These are phyloP conservation scores for Cerceris rybyensis DNA, from an alignment of 2,888 invertebrate species.

Conservation along the genomic window DNA sequence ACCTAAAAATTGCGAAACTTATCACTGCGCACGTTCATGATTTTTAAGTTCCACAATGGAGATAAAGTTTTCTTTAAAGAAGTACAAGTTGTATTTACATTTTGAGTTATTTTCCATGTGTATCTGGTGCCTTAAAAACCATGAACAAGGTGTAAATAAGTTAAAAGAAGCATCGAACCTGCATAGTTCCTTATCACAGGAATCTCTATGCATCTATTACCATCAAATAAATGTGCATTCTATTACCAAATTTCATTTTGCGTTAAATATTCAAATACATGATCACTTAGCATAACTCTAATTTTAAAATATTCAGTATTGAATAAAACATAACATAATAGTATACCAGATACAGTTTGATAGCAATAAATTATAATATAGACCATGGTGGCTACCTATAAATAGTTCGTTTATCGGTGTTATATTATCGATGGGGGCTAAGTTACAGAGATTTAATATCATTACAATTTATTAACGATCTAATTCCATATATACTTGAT, in stretches of 20 bases:
- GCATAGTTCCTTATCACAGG: conserved; percentile 52
- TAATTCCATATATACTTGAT: conserved; percentile 21
- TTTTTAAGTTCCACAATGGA: conserved; percentile 62
- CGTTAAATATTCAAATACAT: conserved; percentile 41
- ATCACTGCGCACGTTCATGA: conserved; percentile 58
- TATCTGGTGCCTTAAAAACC: conserved; percentile 70
- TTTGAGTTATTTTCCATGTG: conserved; percentile 47
- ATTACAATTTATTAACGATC: conserved; percentile 14
- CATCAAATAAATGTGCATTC: conserved; percentile 32
- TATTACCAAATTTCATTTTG: conserved; percentile 42
- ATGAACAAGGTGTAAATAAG: conserved; percentile 65
- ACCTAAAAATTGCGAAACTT: conserved; percentile 33
- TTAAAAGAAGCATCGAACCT: conserved; percentile 56
- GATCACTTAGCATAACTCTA: conserved; percentile 46
- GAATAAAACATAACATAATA: conserved; percentile 71
- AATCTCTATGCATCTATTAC: conserved; percentile 44
- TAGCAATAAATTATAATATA: conserved; percentile 73
- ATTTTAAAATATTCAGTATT: conserved; percentile 59
- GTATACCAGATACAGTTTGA: conserved; percentile 62
- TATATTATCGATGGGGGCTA: conserved; percentile 46
- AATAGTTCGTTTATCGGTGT: conserved; percentile 50
- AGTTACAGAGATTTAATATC: conserved; percentile 33
- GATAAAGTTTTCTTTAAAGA: conserved; percentile 33
- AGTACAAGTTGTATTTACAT: conserved; percentile 32
- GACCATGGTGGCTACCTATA: conserved; percentile 75